Evolutionary conservation across 2,888 invertebrate genomes (phyloP).

Genomic region (Phania funesta): DNA sequence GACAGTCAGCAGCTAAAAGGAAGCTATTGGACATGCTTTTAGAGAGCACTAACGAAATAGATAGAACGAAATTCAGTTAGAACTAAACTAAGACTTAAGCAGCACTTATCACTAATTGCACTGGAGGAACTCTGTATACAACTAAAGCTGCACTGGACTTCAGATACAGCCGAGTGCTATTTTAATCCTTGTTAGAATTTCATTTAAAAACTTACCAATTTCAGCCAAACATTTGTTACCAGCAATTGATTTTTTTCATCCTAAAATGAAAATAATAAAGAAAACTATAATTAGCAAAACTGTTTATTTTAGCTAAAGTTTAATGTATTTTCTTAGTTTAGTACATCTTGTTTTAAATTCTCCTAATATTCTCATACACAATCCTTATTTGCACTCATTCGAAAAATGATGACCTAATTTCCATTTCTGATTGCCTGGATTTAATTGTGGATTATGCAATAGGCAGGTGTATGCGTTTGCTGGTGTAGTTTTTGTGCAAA

Average conservation of each 20-base stretch:
- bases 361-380: not conserved
- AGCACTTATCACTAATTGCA: no score
- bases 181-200: not conserved
- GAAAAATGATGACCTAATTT: slow-evolving; percentile 46
- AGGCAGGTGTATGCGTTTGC: not conserved
- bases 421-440: slow-evolving; percentile 4
- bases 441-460: not conserved
- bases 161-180: no score
- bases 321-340: not conserved
- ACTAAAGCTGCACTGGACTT: no score
- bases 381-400: slow-evolving; percentile 5
- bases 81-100: no score
- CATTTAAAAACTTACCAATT: slow-evolving; percentile 75
- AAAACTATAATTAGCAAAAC: not conserved
- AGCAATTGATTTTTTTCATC: slow-evolving; percentile 96
- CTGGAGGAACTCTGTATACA: no score
- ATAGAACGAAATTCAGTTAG: no score
- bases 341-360: not conserved
- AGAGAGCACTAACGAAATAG: no score
- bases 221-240: slow-evolving; percentile 97
- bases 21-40: no score
- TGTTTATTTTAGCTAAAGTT: not conserved
- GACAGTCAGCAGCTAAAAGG: no score
- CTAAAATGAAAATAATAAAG: slow-evolving; percentile 81
- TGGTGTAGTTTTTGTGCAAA: slow-evolving; percentile 28